Conservation (phyloP, 2,888 invertebrate genomes). For the Auanema sp. region DNA sequence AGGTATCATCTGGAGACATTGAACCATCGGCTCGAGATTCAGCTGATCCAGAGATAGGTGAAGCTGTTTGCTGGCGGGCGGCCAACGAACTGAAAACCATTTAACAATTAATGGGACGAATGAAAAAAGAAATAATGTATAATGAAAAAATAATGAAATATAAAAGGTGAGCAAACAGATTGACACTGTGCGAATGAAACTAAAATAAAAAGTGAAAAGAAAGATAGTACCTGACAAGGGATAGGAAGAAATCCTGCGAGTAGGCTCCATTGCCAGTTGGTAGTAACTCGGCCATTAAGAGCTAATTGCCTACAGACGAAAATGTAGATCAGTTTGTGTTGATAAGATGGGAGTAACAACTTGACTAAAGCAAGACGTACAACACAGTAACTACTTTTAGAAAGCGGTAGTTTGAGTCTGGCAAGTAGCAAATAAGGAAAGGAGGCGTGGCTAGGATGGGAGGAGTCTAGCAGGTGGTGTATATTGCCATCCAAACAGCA, state of each 20-base stretch:
- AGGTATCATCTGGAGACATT: constrained; percentile 15
- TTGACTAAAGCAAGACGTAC: neutral
- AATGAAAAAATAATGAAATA: constrained; percentile 4
- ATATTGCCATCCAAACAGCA: constrained; percentile 21
- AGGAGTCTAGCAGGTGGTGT: constrained; percentile 19
- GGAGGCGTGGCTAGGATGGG: constrained; percentile 14
- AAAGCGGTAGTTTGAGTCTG: constrained; percentile 6
- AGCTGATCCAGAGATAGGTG: constrained; percentile 6
- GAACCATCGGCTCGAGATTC: constrained; percentile 20
- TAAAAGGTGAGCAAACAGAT: neutral
- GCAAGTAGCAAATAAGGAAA: constrained; percentile 19
- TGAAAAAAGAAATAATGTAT: neutral
- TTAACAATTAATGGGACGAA: neutral
- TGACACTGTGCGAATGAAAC: neutral
- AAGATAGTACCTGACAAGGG: constrained; percentile 17
- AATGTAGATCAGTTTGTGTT: neutral
- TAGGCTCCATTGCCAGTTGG: neutral
- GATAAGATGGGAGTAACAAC: neutral
- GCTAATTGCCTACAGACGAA: neutral
- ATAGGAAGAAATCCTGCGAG: constrained; percentile 20
- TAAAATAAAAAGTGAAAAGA: neutral
- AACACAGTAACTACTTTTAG: constrained; percentile 22
- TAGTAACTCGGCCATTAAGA: neutral
- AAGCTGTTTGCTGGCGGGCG: constrained; percentile 12
- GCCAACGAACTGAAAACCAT: constrained; percentile 17